These are phyloP conservation scores for Paratilapia polleni DNA, from an alignment of 2,113 vertebrate genomes.

Conservation along the genomic window DNA sequence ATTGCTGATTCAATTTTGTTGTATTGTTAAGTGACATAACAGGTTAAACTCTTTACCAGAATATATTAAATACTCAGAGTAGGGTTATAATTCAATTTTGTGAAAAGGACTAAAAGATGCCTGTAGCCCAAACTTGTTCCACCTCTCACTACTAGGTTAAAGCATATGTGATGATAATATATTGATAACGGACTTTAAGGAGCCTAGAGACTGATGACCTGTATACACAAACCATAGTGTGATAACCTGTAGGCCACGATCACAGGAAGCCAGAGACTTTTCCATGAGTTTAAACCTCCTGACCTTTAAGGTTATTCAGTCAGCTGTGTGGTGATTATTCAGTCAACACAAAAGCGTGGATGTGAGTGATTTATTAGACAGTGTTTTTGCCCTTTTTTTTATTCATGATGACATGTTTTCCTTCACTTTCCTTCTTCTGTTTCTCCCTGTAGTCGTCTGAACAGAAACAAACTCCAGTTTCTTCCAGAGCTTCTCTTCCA, in stretches of 20 bases:
- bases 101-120: not conserved
- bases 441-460: conserved; percentile 87
- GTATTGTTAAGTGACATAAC: not conserved
- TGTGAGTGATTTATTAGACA: not conserved
- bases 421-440: conserved; percentile 8
- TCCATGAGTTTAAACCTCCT: conserved; percentile 45
- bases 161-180: not conserved
- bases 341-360: conserved; percentile 15
- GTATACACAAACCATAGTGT: not conserved
- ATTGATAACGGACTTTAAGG: conserved; percentile 16
- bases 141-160: not conserved
- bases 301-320: conserved; percentile 37
- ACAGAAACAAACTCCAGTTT: conserved; percentile 96
- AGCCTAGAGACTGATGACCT: conserved; percentile 34
- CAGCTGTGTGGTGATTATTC: conserved; percentile 10
- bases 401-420: not conserved
- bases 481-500: conserved; percentile 98
- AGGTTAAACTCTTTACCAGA: not conserved
- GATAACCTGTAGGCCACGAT: conserved; percentile 58
- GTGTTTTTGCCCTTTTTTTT: not conserved
- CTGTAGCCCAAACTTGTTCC: not conserved
- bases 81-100: not conserved
- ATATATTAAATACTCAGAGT: too few relatives aligned
- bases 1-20: not conserved
- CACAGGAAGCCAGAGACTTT: conserved; percentile 57